Conservation (phyloP, 2,888 invertebrate genomes). For the Calliopum simillimum region DNA sequence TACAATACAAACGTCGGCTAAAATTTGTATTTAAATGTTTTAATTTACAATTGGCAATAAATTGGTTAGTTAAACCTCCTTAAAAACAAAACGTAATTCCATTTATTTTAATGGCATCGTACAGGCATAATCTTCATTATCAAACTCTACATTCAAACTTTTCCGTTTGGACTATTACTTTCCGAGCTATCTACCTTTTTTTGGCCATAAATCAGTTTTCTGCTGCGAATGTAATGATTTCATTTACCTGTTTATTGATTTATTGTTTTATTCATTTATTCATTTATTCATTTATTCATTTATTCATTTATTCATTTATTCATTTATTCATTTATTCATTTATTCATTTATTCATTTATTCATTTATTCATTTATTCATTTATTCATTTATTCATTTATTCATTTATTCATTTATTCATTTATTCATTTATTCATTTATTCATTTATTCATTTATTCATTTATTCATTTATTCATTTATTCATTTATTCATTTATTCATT, state of each 20-base stretch:
- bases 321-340: slow-evolving; percentile 8
- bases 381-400: slow-evolving; percentile 8
- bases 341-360: slow-evolving; percentile 8
- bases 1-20: too few relatives aligned
- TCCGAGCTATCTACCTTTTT: too few relatives aligned
- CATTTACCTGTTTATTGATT: slow-evolving; percentile 1
- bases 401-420: slow-evolving; percentile 8
- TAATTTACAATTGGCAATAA: too few relatives aligned
- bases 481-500: slow-evolving; percentile 8
- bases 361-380: slow-evolving; percentile 8
- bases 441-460: slow-evolving; percentile 8
- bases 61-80: too few relatives aligned
- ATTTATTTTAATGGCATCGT: too few relatives aligned
- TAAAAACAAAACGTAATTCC: too few relatives aligned
- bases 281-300: slow-evolving; percentile 8
- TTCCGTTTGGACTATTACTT: too few relatives aligned
- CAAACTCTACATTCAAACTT: too few relatives aligned
- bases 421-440: slow-evolving; percentile 8
- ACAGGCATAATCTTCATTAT: too few relatives aligned
- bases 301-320: slow-evolving; percentile 3
- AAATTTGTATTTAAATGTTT: too few relatives aligned
- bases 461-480: slow-evolving; percentile 8
- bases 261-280: background rate
- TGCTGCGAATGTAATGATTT: too few relatives aligned
- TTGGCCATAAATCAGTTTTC: too few relatives aligned